Percentiles rank a stretch among this genome's conserved stretches.
phyloP scores from a whole-genome alignment of 1,140 invertebrate genomes.

The Battus philenor region DNA sequence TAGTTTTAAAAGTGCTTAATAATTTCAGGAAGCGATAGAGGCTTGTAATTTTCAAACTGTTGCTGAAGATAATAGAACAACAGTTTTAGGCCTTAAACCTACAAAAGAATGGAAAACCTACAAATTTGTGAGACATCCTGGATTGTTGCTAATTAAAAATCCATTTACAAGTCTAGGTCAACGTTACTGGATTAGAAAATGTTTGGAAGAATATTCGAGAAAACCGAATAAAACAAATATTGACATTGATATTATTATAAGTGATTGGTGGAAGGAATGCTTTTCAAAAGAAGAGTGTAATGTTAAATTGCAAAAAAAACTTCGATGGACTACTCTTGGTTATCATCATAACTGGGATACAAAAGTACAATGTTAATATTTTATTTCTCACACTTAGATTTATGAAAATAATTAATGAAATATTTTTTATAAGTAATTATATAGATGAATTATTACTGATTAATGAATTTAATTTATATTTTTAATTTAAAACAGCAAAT shows the following conservation, averaged over 20 bases:
- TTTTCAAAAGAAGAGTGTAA: conserved; percentile 47
- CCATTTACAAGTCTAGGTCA: conserved; percentile 88
- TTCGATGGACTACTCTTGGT: conserved; percentile 94
- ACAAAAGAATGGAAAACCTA: conserved; percentile 77
- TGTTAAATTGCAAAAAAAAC: conserved; percentile 76
- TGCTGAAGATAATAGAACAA: conserved; percentile 27
- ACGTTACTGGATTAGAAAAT: conserved; percentile 88
- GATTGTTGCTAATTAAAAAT: conserved; percentile 88
- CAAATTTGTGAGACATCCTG: conserved; percentile 76
- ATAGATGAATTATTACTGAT: too few species aligned
- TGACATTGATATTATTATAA: conserved; percentile 44
- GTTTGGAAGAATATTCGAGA: conserved; percentile 85
- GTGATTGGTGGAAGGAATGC: conserved; percentile 69
- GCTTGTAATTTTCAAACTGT: conserved; percentile 13
- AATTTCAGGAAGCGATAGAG: too few species aligned
- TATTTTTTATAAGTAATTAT: too few species aligned
- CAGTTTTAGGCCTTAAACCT: conserved; percentile 72
- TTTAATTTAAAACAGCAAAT: too few species aligned
- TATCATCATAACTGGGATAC: conserved; percentile 98
- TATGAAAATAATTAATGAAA: too few species aligned
- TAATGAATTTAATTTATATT: too few species aligned
- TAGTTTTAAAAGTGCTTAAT: too few species aligned
- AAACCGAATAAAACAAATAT: conserved; percentile 89
- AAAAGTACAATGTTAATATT: conserved; percentile 80
- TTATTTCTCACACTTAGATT: too few species aligned